Evolutionary conservation across 2,888 invertebrate species (phyloP), one percentile per base, ranked within the genome.

Genomic region (Oasisia sp.): DNA sequence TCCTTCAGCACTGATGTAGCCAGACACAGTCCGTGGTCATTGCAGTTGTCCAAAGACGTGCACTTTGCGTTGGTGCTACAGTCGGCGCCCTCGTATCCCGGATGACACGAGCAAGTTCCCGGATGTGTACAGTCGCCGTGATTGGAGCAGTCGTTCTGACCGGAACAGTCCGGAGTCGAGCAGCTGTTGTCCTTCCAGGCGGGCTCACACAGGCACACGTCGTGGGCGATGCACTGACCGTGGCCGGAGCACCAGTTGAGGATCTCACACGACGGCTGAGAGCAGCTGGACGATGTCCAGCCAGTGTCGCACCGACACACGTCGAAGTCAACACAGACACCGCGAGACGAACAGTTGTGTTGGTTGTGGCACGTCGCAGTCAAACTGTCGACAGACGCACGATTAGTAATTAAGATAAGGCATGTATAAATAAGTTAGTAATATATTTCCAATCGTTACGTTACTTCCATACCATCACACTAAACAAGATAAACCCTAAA

Each of bases 221-320:
- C 45, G 12, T 32, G 89, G 5, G 50, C 92, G 27, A 74, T 74
- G 58, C 92, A 92, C 32, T 89, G 92, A 89, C 92, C 92, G 58
- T 92, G 74, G 27, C 89, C 7, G 27, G 89, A 89, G 32, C 92
- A 92, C 32, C 50, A 32, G 89, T 56, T 58, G 32, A 89, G 11
- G 38, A 32, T 45, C 32, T 56, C 89, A 89, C 92, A 92, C 38
- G 32, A 38, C 32, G 89, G 32, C 32, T 89, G 32, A 89, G 92
- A 32, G 45, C 92, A 92, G n/a, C 32, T 89, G 32, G 45, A 89
- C 89, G 74, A 56, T 38, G 32, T n/a, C 32, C 32, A 92, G 32
- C 92, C 92, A 12, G 27, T 32, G 89, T 92, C n/a, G n/a, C 92
- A 92, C 45, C 91, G 38, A 50, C 38, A 89, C 32, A 89, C 89